phyloP scores from a whole-genome alignment of 2,888 invertebrate genomes.

The Lepidochitona cinerea region DNA sequence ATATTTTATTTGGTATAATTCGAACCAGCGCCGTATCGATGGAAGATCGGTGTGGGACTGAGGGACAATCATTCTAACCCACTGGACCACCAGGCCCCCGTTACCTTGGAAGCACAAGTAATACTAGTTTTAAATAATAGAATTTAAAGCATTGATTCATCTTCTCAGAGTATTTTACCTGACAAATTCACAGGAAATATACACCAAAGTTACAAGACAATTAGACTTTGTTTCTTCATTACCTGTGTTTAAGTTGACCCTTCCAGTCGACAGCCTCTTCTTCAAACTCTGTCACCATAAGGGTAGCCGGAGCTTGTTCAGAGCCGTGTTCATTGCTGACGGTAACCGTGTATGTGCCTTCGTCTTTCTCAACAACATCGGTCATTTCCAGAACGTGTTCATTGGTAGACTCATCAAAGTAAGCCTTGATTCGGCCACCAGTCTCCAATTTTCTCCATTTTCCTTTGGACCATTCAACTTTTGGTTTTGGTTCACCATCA shows the following conservation, averaged over 20 bases:
- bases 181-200: too few species aligned
- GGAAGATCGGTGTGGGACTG: too few species aligned
- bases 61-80: too few species aligned
- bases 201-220: too few species aligned
- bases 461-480: constrained; percentile 69
- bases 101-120: too few species aligned
- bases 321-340: constrained; percentile 67
- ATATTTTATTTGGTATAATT: too few species aligned
- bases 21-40: too few species aligned
- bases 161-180: too few species aligned
- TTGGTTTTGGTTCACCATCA: constrained; percentile 66
- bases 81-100: too few species aligned
- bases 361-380: constrained; percentile 62
- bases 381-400: constrained; percentile 65
- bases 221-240: not conserved
- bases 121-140: too few species aligned
- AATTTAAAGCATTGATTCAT: too few species aligned
- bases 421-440: constrained; percentile 56
- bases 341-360: constrained; percentile 69
- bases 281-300: constrained; percentile 68
- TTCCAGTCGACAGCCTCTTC: constrained; percentile 69
- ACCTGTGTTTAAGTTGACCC: constrained; percentile 66
- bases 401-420: constrained; percentile 55
- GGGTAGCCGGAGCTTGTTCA: constrained; percentile 65
- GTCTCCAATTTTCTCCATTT: constrained; percentile 67